phyloP scores from a whole-genome alignment of 2,113 vertebrate species.

The Gyps fulvus region DNA sequence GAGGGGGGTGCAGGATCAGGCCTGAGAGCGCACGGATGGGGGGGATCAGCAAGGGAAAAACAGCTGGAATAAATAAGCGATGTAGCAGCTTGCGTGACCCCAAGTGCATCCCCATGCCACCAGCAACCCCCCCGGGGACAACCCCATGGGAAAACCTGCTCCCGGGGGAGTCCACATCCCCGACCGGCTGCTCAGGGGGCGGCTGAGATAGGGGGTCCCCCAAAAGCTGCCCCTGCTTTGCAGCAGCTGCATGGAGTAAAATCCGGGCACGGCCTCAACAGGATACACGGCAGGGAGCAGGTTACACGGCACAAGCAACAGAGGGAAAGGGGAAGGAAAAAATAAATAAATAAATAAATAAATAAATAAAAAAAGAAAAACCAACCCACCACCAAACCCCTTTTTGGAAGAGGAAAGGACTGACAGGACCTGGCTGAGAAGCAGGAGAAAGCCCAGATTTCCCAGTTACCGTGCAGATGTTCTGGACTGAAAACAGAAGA shows the following conservation, averaged over 20 bases:
- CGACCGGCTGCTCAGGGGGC: accelerated
- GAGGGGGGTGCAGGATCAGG: not conserved
- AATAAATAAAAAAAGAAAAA: not conserved
- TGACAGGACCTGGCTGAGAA: slow-evolving; percentile 64
- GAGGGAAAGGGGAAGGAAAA: not conserved
- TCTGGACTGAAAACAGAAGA: slow-evolving; percentile 50
- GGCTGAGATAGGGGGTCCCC: not conserved
- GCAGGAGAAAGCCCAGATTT: slow-evolving; percentile 51
- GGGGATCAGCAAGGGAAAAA: not conserved
- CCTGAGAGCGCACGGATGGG: accelerated
- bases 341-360: too few species aligned
- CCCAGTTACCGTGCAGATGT: slow-evolving; percentile 64
- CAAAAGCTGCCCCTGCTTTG: not conserved
- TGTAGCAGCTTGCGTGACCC: not conserved
- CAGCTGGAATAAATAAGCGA: not conserved
- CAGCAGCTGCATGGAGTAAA: not conserved
- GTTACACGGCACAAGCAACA: not conserved
- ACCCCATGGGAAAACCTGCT: not conserved
- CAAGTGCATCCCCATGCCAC: not conserved
- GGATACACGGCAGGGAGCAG: not conserved
- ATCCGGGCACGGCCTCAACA: not conserved
- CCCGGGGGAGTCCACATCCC: accelerated
- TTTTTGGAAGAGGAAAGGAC: slow-evolving; percentile 46
- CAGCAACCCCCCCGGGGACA: not conserved
- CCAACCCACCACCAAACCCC: not conserved